Evolutionary conservation across 1,140 invertebrate species (phyloP).

Genomic region (Leptinotarsa undecemlineata): DNA sequence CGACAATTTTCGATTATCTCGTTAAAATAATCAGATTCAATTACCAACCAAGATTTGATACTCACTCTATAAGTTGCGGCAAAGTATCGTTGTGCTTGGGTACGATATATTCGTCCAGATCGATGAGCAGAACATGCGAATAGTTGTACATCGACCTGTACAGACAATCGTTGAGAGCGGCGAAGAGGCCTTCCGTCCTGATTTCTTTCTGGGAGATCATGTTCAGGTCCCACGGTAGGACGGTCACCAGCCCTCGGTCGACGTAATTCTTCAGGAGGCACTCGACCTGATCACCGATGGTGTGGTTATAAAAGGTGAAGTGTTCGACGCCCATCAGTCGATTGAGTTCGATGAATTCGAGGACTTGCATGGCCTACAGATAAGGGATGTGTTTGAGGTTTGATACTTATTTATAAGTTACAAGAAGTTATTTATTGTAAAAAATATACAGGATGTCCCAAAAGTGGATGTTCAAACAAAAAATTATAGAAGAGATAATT

Average conservation of each 20-base stretch:
- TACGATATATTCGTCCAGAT: constrained; percentile 90
- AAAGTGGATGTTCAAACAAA: too few relatives aligned
- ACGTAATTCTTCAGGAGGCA: constrained; percentile 66
- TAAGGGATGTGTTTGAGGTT: background rate
- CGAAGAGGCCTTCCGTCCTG: constrained; percentile 88
- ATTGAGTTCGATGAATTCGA: constrained; percentile 93
- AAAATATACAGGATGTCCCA: too few relatives aligned
- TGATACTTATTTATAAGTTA: too few relatives aligned
- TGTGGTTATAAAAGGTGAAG: constrained; percentile 93
- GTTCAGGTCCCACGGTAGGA: constrained; percentile 88
- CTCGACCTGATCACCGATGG: constrained; percentile 74
- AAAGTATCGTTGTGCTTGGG: constrained; percentile 76
- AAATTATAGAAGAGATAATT: too few relatives aligned
- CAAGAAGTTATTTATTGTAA: too few relatives aligned
- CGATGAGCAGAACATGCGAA: constrained; percentile 81
- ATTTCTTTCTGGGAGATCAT: constrained; percentile 90
- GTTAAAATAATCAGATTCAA: too few relatives aligned
- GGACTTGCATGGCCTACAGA: constrained; percentile 72
- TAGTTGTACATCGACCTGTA: constrained; percentile 85
- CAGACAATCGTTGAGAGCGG: constrained; percentile 90
- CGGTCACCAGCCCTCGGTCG: constrained; percentile 68
- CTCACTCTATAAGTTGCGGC: constrained; percentile 65
- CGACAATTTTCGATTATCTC: too few relatives aligned
- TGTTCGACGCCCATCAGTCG: constrained; percentile 82
- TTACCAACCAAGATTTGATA: background rate